A percentile compares a stretch with the other conserved stretches of the same genome.
These are phyloP conservation scores for Lutra lutra DNA, from an alignment of 2,797 vertebrate genomes.

Conservation along the genomic window DNA sequence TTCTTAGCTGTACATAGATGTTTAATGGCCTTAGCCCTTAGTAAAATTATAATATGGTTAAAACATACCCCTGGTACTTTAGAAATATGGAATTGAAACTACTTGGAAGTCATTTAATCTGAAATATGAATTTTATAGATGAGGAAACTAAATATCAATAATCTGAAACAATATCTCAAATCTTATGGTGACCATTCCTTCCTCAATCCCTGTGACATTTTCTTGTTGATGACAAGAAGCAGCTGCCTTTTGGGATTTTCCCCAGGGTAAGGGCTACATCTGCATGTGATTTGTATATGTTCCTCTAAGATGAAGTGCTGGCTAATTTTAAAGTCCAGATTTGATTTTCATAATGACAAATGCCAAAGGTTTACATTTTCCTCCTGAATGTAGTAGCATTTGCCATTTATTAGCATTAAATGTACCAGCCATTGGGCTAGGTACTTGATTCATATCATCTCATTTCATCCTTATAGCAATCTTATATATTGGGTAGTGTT, in stretches of 20 bases:
- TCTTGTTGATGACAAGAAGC: not conserved
- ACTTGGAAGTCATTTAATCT: not conserved
- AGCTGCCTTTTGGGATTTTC: not conserved
- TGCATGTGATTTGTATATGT: conserved; percentile 22
- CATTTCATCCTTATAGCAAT: not conserved
- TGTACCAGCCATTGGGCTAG: not conserved
- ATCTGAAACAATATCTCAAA: not conserved
- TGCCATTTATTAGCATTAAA: not conserved
- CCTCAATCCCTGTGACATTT: not conserved
- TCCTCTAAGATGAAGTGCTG: not conserved
- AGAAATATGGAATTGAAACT: not conserved
- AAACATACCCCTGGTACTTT: not conserved
- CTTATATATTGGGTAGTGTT: not conserved
- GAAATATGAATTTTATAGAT: conserved; percentile 30
- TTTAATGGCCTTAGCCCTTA: not conserved
- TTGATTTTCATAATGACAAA: not conserved
- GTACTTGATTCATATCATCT: not conserved
- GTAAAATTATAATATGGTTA: not conserved
- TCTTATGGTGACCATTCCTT: not conserved
- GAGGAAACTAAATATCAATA: not conserved
- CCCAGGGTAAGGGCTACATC: not conserved
- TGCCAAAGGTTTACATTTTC: not conserved
- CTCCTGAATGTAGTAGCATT: not conserved
- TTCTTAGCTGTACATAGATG: not conserved
- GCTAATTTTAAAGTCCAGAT: not conserved